Evolutionary conservation across 1,140 invertebrate genomes (phyloP).

Genomic region (Olivierus martensii): DNA sequence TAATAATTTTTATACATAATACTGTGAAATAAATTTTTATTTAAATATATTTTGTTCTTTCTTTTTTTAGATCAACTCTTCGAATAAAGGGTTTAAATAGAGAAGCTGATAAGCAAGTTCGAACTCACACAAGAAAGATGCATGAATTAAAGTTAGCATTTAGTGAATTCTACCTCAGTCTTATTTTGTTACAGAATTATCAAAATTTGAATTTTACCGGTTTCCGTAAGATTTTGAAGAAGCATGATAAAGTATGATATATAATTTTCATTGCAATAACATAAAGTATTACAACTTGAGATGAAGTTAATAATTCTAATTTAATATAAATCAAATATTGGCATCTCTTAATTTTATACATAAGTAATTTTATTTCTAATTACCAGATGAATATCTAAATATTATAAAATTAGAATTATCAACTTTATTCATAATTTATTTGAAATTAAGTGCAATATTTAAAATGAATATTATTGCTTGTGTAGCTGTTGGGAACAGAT

Average conservation of each 20-base stretch:
- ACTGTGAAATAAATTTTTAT: too few species aligned
- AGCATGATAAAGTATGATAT: constrained; percentile 85
- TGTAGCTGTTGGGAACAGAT: constrained; percentile 24
- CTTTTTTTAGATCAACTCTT: too few species aligned
- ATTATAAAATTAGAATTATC: too few species aligned
- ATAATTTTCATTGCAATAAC: neutral
- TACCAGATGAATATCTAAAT: too few species aligned
- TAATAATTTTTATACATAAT: too few species aligned
- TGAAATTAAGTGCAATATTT: neutral
- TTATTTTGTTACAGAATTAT: constrained; percentile 71
- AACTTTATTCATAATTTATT: too few species aligned
- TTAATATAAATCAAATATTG: too few species aligned
- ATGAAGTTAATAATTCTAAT: too few species aligned
- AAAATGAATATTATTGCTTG: neutral
- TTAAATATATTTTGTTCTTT: too few species aligned
- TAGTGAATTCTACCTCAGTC: constrained; percentile 95
- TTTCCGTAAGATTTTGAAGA: constrained; percentile 99
- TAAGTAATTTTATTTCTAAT: too few species aligned
- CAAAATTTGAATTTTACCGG: constrained; percentile 96
- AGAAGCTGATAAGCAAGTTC: constrained; percentile 7
- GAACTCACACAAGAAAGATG: constrained; percentile 42
- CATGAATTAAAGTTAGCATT: constrained; percentile 95
- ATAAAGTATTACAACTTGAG: too few species aligned
- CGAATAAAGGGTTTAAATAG: constrained; percentile 6
- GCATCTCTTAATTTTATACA: too few species aligned